Evolutionary conservation across 2,888 invertebrate species (phyloP).

Genomic region (Lasioglossum oenotherae): DNA sequence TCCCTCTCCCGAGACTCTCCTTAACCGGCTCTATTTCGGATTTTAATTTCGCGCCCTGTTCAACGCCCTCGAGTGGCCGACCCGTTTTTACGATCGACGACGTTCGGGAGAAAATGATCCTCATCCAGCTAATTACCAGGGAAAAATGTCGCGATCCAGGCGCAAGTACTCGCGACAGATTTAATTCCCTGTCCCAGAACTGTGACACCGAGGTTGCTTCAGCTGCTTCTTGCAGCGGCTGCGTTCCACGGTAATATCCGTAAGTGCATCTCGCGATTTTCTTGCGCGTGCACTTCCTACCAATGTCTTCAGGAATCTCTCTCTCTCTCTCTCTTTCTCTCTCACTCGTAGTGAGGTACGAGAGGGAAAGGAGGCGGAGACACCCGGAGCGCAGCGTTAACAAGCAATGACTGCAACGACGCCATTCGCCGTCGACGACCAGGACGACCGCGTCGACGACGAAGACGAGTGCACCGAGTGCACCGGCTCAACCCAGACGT

Average conservation of each 20-base stretch:
- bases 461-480: slow-evolving; percentile 41
- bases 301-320: slow-evolving; percentile 45
- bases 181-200: slow-evolving; percentile 52
- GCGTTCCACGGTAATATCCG: slow-evolving; percentile 70
- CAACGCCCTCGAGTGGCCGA: not conserved
- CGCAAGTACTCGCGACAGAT: slow-evolving; percentile 32
- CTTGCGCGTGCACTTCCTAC: slow-evolving; percentile 63
- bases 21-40: not conserved
- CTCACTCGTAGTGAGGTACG: not conserved
- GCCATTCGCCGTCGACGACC: slow-evolving; percentile 45
- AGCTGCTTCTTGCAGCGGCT: slow-evolving; percentile 39
- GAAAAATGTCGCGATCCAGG: not conserved
- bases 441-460: slow-evolving; percentile 48
- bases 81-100: slow-evolving; percentile 14
- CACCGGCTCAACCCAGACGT: slow-evolving; percentile 65
- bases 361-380: slow-evolving; percentile 40
- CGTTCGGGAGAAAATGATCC: not conserved
- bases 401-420: slow-evolving; percentile 72
- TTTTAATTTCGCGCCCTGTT: slow-evolving; percentile 32
- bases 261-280: slow-evolving; percentile 76
- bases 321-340: not conserved
- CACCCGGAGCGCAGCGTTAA: slow-evolving; percentile 70
- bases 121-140: not conserved
- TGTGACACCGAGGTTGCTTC: slow-evolving; percentile 15
- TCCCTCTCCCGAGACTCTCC: not conserved